A percentile compares a stretch with the other conserved stretches of the same genome.
Evolutionary conservation across 2,888 invertebrate species (phyloP).

Genomic region (Onchidella celtica): DNA sequence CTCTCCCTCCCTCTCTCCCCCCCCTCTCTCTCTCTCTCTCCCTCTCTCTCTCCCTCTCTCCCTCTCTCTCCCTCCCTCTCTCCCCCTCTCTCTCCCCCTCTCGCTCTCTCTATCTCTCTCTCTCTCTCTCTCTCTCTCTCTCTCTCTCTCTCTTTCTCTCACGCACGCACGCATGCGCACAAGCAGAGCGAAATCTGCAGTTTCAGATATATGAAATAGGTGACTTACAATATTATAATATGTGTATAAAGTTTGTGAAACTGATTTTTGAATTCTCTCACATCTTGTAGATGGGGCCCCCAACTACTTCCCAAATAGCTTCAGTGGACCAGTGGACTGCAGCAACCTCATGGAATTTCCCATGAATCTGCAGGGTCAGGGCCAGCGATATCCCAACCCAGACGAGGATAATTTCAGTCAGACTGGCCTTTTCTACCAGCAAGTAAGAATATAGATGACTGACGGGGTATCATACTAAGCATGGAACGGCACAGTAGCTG

Average conservation of each 20-base stretch:
- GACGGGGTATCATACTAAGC: too few relatives aligned
- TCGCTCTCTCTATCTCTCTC: too few relatives aligned
- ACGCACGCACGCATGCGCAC: too few relatives aligned
- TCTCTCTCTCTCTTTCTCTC: neutral
- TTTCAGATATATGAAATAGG: too few relatives aligned
- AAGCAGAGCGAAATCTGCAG: too few relatives aligned
- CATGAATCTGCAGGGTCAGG: constrained; percentile 85
- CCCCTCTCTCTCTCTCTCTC: too few relatives aligned
- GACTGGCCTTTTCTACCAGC: constrained; percentile 89
- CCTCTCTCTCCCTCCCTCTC: neutral
- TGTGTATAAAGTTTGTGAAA: too few relatives aligned
- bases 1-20: too few relatives aligned
- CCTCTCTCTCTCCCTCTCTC: neutral
- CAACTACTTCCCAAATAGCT: constrained; percentile 98
- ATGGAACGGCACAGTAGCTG: too few relatives aligned
- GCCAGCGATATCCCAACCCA: constrained; percentile 88
- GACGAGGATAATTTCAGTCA: constrained; percentile 97
- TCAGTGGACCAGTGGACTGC: constrained; percentile 88
- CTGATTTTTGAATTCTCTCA: too few relatives aligned
- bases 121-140: neutral
- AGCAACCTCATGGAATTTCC: constrained; percentile 85
- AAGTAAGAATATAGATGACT: too few relatives aligned
- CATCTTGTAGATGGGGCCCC: constrained; percentile 85
- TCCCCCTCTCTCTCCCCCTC: neutral
- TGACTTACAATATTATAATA: too few relatives aligned